phyloP scores from a whole-genome alignment of 2,113 vertebrate genomes.

The Brachyhypopomus gauderio region DNA sequence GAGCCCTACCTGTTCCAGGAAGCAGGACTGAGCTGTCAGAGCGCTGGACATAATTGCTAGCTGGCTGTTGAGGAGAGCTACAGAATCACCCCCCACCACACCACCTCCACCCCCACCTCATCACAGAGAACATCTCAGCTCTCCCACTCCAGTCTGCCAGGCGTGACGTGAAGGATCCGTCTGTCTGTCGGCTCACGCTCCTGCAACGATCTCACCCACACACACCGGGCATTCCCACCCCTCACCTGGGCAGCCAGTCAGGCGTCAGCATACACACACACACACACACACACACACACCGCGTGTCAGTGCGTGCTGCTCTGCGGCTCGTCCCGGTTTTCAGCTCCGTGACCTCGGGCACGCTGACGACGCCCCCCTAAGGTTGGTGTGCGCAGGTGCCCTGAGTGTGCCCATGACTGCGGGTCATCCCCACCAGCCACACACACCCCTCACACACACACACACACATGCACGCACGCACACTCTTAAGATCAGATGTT shows the following conservation, averaged over 20 bases:
- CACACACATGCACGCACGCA: neutral
- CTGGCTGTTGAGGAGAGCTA: slow-evolving; percentile 6
- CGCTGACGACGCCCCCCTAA: too few species aligned
- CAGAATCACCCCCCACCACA: too few species aligned
- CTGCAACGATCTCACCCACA: neutral
- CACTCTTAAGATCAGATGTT: slow-evolving; percentile 71
- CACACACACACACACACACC: neutral
- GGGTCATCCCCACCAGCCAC: too few species aligned
- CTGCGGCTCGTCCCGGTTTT: too few species aligned
- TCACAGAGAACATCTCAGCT: neutral
- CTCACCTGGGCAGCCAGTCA: neutral
- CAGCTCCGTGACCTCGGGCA: too few species aligned
- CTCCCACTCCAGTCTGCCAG: neutral
- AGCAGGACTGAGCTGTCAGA: neutral
- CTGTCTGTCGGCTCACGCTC: neutral
- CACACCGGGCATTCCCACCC: neutral
- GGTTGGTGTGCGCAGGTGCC: too few species aligned
- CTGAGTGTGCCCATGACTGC: too few species aligned
- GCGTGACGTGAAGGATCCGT: neutral
- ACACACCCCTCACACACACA: neutral
- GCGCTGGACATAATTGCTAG: slow-evolving; percentile 8
- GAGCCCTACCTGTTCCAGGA: neutral
- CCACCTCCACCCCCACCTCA: too few species aligned
- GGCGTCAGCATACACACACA: neutral
- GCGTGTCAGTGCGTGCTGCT: too few species aligned